Percentiles rank a stretch among this genome's conserved stretches.
Conservation (phyloP, 2,113 vertebrate genomes). For the Campylorhamphus procurvoides region DNA sequence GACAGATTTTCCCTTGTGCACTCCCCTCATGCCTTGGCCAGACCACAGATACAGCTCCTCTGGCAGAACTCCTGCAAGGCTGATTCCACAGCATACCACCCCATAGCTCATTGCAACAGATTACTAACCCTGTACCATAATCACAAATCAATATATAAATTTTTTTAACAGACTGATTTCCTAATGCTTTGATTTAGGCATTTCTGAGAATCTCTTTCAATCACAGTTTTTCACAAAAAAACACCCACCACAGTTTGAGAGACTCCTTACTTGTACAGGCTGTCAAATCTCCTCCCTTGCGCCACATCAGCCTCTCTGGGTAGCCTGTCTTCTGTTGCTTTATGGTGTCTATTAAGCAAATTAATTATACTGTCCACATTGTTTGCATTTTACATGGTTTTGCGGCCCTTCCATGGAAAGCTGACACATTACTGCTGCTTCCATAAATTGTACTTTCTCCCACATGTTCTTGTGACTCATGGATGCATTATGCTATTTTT, state of each 20-base stretch:
- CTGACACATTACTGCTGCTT: neutral
- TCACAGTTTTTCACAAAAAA: neutral
- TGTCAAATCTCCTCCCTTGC: neutral
- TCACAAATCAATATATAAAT: neutral
- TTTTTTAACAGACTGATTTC: neutral
- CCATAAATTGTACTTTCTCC: neutral
- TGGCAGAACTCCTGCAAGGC: neutral
- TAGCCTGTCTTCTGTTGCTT: neutral
- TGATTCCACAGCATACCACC: neutral
- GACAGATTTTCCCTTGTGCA: too few species aligned
- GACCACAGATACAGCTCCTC: neutral
- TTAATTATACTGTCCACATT: neutral
- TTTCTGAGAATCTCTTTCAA: neutral
- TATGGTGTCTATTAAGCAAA: neutral
- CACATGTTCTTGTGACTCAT: rapidly evolving
- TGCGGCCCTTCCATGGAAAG: neutral
- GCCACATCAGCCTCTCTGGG: neutral
- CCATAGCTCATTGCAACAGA: neutral
- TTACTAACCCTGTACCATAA: neutral
- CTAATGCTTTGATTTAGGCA: neutral
- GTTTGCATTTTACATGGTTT: neutral
- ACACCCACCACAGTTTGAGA: neutral
- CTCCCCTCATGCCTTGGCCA: neutral
- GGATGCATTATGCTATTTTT: neutral
- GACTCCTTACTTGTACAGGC: neutral